Evolutionary conservation across 2,113 vertebrate genomes (phyloP).

Genomic region (Cettia cetti): DNA sequence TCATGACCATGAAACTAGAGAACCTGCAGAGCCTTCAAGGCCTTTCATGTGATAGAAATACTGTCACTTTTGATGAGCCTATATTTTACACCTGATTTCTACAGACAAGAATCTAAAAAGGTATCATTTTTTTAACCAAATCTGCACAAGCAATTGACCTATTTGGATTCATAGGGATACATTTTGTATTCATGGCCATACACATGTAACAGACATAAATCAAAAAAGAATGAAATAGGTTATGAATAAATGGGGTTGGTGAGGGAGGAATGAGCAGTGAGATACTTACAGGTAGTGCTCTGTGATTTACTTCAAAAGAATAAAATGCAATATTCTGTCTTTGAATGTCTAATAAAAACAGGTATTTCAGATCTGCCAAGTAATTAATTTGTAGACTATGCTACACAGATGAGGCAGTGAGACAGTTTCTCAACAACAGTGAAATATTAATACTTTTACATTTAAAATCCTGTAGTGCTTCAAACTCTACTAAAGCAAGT

Average conservation of each 20-base stretch:
- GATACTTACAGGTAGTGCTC: background rate
- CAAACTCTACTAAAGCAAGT: conserved; percentile 23
- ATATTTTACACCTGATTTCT: conserved; percentile 35
- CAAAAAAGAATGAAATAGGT: conserved; percentile 49
- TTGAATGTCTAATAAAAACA: conserved; percentile 65
- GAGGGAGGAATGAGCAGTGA: background rate
- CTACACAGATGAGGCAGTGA: background rate
- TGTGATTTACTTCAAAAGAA: conserved; percentile 62
- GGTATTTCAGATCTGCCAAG: conserved; percentile 36
- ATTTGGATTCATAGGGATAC: conserved; percentile 52
- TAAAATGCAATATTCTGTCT: conserved; percentile 55
- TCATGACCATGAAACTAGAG: background rate
- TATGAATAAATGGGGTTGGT: conserved; percentile 40
- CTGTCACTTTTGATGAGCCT: conserved; percentile 36
- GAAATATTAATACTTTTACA: conserved; percentile 47
- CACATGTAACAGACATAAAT: conserved; percentile 42
- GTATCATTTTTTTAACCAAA: background rate
- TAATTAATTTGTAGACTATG: conserved; percentile 63
- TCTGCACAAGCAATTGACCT: conserved; percentile 56
- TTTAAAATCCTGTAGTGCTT: conserved; percentile 37
- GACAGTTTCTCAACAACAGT: conserved; percentile 14
- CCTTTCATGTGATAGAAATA: background rate
- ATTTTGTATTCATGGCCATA: conserved; percentile 59
- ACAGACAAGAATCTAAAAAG: conserved; percentile 22
- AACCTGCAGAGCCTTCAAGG: conserved; percentile 31